Evolutionary conservation across 2,797 vertebrate genomes (phyloP), one percentile per base, ranked within the genome.

Genomic region (Enteromius paludinosus): DNA sequence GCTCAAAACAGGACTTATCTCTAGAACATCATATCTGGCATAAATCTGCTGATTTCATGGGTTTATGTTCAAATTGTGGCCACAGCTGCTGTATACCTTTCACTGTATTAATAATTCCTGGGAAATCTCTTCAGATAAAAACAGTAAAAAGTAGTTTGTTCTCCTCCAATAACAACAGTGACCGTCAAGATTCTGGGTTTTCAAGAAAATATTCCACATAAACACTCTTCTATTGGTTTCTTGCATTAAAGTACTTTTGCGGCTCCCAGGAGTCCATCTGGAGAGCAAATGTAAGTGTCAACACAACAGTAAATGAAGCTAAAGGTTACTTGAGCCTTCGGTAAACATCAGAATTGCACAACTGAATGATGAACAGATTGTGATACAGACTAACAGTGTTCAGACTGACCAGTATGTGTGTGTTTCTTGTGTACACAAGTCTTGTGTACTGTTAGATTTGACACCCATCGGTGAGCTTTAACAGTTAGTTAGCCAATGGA

Each of bases 321-420:
- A 68, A 78, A 74, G 80, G 80, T 74, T 20, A 74, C 43, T 74
- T 0, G 3, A 43, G 30, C 30, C 1, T 28, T 70, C 28, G 47
- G 45, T 81, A 54, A 80, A 82, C 23, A 83, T 15, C 66, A 73
- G 79, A 10, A n/a, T 79, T 54, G 30, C 64, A 41, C 72, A 75
- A 71, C 4, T 38, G 17, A 69, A 56, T 56, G 28, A 73, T 49
- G 5, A 12, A 6, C 43, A 7, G 1, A 4, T 18, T 69, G 43
- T 70, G 23, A 38, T 38, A 12, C 25, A 49, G 9, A 30, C 69
- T 45, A 20, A 9, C 8, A 25, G 23, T 33, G 43, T 47, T 49
- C 7, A 10, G 25, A 9, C 17, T 18, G 68, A 71, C 10, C 15
- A 18, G 68, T 28, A 15, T 65, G 11, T 43, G 65, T 68, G 38